A percentile compares a stretch with the other conserved stretches of the same genome.
Conservation (phyloP, 2,888 invertebrate species). For the Eretmocerus hayati region DNA sequence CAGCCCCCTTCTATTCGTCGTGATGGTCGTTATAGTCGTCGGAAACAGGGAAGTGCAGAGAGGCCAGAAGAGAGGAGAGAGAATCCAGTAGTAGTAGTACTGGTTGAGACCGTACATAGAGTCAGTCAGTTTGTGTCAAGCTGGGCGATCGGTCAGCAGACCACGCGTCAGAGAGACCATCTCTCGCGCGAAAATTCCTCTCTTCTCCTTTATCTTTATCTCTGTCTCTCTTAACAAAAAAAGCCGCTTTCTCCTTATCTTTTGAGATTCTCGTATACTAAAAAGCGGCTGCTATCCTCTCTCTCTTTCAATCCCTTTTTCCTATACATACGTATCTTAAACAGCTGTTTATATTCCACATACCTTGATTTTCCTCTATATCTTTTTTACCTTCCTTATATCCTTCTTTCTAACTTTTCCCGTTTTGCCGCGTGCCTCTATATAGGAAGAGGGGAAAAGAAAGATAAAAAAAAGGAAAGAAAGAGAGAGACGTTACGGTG, state of each 20-base stretch:
- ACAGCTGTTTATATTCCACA: no score
- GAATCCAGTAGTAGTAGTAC: no score
- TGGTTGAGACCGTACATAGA: no score
- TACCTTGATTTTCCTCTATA: conserved; percentile 8
- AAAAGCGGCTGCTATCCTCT: no score
- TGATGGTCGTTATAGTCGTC: no score
- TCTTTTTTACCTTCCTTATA: conserved; percentile 1
- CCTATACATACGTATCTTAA: no score
- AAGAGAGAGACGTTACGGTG: no score
- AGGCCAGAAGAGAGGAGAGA: no score
- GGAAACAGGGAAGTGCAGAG: no score
- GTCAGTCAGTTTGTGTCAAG: conserved; percentile 49
- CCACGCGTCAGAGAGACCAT: conserved; percentile 43
- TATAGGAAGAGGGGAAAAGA: conserved; percentile 4
- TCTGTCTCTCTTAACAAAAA: conserved; percentile 14
- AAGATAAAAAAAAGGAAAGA: not conserved
- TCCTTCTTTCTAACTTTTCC: conserved; percentile 1
- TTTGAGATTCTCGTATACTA: no score
- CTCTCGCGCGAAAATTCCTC: conserved; percentile 42
- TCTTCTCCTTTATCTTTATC: conserved; percentile 29
- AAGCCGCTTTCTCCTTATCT: conserved; percentile 8
- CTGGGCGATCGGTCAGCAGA: conserved; percentile 47
- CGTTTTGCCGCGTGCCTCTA: not conserved
- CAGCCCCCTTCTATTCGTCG: no score
- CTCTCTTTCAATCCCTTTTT: conserved; percentile 10